Evolutionary conservation across 2,888 invertebrate genomes (phyloP), one percentile per base, ranked within the genome.

Genomic region (Andricus curvator): DNA sequence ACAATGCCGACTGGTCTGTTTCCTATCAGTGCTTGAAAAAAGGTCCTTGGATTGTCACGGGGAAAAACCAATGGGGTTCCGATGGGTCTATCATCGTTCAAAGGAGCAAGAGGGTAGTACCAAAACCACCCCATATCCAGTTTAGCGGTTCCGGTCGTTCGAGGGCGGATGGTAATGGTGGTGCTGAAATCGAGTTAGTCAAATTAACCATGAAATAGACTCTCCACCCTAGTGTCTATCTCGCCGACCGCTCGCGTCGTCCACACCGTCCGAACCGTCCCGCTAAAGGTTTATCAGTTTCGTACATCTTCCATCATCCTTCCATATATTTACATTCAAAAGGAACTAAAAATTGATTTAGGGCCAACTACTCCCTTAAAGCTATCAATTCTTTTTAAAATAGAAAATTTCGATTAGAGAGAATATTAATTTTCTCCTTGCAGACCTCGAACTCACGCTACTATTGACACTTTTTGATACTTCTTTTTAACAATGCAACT

Each of bases 151-250:
- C 85, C 79, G 86, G 84, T 85, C 86, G 88, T 88, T 70, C 78
- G 76, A 82, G 84, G 84, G 82, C 80, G 83, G 85, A 51, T 84
- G 86, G 83, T 84, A 82, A 78, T 84, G 82, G 84, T 81, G 85
- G 84, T 81, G 84, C 88, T 87, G 88, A 90, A 92, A 92, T 92
- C 91, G 89, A 90, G 91, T 93, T 92, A 91, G 91, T 88, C 90
- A 93, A 93, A 93, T 93, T 93, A 93, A 92, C 91, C 93, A 92
- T 93, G 92, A 93, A 93, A 93, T 93, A 93, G 93, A 93, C 92
- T 92, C 92, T 90, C 88, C 89, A 88, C 90, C 90, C 89, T 88
- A 89, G 88, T 89, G 90, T 89, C 89, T 89, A 88, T 88, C 87
- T 86, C 86, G 87, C 88, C 88, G 85, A 86, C 84, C 87, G 87